Conservation (phyloP, 2,888 invertebrate genomes). For the Tipula unca region DNA sequence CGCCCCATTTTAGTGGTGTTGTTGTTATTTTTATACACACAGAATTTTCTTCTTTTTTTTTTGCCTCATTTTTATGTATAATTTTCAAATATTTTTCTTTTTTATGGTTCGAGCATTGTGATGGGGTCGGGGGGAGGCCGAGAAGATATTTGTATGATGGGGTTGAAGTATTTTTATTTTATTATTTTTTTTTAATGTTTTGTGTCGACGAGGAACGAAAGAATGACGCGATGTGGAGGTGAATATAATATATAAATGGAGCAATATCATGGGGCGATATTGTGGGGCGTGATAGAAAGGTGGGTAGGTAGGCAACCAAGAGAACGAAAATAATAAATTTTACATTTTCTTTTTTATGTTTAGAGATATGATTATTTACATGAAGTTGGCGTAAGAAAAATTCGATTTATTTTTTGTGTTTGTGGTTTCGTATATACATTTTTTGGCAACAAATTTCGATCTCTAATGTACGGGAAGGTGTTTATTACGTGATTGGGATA, state of each 20-base stretch:
- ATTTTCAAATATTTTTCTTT: conserved; percentile 1
- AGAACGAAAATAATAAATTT: conserved; percentile 2
- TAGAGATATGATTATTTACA: neutral
- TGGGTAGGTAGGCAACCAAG: neutral
- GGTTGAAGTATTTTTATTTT: neutral
- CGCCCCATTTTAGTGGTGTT: neutral
- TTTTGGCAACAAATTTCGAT: neutral
- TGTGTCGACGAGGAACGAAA: neutral
- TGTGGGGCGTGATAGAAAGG: neutral
- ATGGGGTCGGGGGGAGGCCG: neutral
- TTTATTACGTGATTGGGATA: conserved; percentile 8
- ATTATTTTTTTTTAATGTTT: neutral
- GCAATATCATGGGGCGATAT: no score
- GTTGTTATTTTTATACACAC: neutral
- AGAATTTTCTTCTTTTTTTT: neutral
- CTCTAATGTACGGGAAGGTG: conserved; percentile 8
- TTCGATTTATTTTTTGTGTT: neutral
- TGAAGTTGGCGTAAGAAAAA: neutral
- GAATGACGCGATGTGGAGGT: neutral
- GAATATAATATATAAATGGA: neutral
- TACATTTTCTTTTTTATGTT: conserved; percentile 14
- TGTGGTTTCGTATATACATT: neutral
- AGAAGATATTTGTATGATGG: neutral
- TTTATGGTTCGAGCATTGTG: neutral
- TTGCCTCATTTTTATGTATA: conserved; percentile 1